A percentile compares a stretch with the other conserved stretches of the same genome.
Evolutionary conservation across 2,888 invertebrate species (phyloP).

Genomic region (Xanthorhoe spadicearia): DNA sequence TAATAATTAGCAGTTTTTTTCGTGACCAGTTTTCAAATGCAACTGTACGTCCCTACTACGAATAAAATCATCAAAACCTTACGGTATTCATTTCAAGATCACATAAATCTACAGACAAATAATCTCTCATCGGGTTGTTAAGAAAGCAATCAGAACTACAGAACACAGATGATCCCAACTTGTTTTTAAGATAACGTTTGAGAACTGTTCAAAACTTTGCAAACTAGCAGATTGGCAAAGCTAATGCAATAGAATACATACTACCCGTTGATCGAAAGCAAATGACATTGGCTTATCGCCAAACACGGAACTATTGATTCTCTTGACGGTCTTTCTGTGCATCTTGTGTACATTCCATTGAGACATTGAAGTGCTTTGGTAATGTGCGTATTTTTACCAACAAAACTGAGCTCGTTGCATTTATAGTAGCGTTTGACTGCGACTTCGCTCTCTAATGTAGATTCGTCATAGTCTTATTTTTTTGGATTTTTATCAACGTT

Average conservation of each 20-base stretch:
- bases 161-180: neutral
- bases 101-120: too few species aligned
- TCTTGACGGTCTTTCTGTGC: conserved; percentile 45
- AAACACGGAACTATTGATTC: conserved; percentile 59
- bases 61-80: too few species aligned
- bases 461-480: too few species aligned
- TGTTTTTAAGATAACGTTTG: neutral
- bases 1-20: too few species aligned
- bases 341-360: conserved; percentile 37
- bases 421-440: too few species aligned
- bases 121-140: too few species aligned
- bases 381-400: neutral
- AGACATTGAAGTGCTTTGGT: neutral
- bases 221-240: conserved; percentile 43
- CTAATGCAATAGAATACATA: conserved; percentile 46
- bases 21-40: too few species aligned
- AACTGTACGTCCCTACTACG: too few species aligned
- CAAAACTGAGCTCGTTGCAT: neutral
- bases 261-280: conserved; percentile 57
- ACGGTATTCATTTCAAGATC: too few species aligned
- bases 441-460: too few species aligned
- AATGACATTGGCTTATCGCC: conserved; percentile 57
- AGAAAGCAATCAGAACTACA: too few species aligned
- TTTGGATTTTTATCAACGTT: too few species aligned
- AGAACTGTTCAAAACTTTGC: conserved; percentile 18